Evolutionary conservation across 1,140 invertebrate genomes (phyloP).

Genomic region (Temnothorax nylanderi): DNA sequence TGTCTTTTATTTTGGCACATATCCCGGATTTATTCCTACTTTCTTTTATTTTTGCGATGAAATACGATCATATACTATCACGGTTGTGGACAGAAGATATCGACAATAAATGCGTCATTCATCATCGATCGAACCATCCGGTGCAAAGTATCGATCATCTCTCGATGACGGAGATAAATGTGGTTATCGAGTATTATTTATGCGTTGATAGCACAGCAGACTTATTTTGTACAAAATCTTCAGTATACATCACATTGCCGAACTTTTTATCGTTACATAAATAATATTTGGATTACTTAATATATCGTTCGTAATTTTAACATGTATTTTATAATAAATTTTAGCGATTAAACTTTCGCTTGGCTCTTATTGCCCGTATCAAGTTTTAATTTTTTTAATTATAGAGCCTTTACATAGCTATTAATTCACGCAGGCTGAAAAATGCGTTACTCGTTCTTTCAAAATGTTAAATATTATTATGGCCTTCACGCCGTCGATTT

Average conservation of each 20-base stretch:
- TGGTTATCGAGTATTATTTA: constrained; percentile 15
- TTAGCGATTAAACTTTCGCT: too few relatives aligned
- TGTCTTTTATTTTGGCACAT: constrained; percentile 3
- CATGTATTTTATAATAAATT: too few relatives aligned
- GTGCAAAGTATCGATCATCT: constrained; percentile 26
- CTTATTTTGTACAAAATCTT: neutral
- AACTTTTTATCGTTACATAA: neutral
- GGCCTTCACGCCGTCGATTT: too few relatives aligned
- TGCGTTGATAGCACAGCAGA: neutral
- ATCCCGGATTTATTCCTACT: neutral
- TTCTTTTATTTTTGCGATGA: constrained; percentile 21
- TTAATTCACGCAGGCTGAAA: too few relatives aligned
- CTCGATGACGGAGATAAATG: constrained; percentile 28
- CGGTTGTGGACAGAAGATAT: constrained; percentile 14
- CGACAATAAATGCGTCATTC: constrained; percentile 36
- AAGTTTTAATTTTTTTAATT: too few relatives aligned
- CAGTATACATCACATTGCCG: neutral
- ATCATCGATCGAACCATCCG: constrained; percentile 30
- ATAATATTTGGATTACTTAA: neutral
- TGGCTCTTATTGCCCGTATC: too few relatives aligned
- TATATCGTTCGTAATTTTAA: neutral
- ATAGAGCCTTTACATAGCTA: too few relatives aligned
- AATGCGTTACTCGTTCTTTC: too few relatives aligned
- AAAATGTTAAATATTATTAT: too few relatives aligned
- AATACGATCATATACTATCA: constrained; percentile 20